These are phyloP conservation scores for Drosophila kanapiae DNA, from an alignment of 1,140 invertebrate genomes.

Conservation along the genomic window DNA sequence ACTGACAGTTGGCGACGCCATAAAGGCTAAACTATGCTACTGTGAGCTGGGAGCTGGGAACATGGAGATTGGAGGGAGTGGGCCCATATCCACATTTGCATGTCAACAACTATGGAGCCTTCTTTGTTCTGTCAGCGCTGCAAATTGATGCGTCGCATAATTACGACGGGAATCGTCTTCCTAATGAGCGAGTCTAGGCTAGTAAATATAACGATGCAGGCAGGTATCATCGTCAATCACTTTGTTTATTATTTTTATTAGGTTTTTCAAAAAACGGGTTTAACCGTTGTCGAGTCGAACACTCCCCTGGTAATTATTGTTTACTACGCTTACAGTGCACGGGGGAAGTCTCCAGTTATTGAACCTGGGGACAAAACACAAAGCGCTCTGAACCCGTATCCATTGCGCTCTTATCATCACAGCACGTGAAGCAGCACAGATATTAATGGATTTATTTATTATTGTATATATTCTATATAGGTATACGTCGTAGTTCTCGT, in stretches of 20 bases:
- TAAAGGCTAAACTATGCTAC: constrained; percentile 48
- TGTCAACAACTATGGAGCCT: constrained; percentile 30
- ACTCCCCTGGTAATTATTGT: constrained; percentile 34
- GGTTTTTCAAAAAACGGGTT: constrained; percentile 35
- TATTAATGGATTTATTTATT: constrained; percentile 44
- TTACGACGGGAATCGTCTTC: constrained; percentile 7
- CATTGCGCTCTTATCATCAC: constrained; percentile 16
- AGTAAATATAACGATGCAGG: constrained; percentile 9
- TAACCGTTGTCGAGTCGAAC: constrained; percentile 18
- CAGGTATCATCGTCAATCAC: constrained; percentile 1
- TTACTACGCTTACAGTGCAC: constrained; percentile 37
- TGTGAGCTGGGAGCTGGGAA: constrained; percentile 3
- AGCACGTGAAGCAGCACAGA: constrained; percentile 34
- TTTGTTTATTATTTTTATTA: constrained; percentile 34
- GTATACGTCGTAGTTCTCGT: constrained; percentile 27
- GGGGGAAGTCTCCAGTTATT: constrained; percentile 25
- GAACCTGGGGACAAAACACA: constrained; percentile 28
- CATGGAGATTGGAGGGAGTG: constrained; percentile 13
- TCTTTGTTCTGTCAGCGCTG: constrained; percentile 44
- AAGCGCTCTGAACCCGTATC: constrained; percentile 14
- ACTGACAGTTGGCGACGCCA: constrained; percentile 49
- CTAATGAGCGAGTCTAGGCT: constrained; percentile 29
- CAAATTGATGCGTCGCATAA: constrained; percentile 38
- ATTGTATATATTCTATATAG: constrained; percentile 6
- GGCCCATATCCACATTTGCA: constrained; percentile 30